Conservation (phyloP, 2,888 invertebrate species). For the Conus canariensis region DNA sequence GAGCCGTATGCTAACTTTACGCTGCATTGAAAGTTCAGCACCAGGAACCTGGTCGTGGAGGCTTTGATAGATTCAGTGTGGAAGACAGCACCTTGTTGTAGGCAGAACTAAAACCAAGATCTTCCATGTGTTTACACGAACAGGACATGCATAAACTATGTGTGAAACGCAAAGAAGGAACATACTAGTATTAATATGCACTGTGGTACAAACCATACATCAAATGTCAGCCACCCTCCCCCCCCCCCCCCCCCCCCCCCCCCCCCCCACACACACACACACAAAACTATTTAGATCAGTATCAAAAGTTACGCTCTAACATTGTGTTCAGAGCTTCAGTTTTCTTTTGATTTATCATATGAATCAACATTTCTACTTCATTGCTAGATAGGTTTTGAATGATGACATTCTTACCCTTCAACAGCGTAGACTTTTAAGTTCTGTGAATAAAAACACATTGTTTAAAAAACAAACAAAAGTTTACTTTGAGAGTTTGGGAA, state of each 20-base stretch:
- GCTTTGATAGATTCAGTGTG: not conserved
- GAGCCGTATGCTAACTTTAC: too few species aligned
- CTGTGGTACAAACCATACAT: too few species aligned
- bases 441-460: not conserved
- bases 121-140: too few species aligned
- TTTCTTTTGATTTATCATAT: too few species aligned
- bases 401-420: conserved; percentile 13
- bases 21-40: not conserved
- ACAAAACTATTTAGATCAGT: too few species aligned
- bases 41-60: not conserved
- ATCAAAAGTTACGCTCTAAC: too few species aligned
- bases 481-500: not conserved
- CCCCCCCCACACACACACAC: too few species aligned
- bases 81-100: not conserved
- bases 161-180: not conserved
- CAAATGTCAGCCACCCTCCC: too few species aligned
- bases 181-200: too few species aligned
- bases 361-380: not conserved
- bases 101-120: not conserved
- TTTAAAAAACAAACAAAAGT: not conserved
- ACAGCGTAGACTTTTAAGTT: not conserved
- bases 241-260: too few species aligned
- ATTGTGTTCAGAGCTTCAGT: too few species aligned
- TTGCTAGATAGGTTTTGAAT: not conserved
- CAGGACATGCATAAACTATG: not conserved